These are phyloP conservation scores for Apocheima hispidaria DNA, from an alignment of 2,888 invertebrate genomes.

Conservation along the genomic window DNA sequence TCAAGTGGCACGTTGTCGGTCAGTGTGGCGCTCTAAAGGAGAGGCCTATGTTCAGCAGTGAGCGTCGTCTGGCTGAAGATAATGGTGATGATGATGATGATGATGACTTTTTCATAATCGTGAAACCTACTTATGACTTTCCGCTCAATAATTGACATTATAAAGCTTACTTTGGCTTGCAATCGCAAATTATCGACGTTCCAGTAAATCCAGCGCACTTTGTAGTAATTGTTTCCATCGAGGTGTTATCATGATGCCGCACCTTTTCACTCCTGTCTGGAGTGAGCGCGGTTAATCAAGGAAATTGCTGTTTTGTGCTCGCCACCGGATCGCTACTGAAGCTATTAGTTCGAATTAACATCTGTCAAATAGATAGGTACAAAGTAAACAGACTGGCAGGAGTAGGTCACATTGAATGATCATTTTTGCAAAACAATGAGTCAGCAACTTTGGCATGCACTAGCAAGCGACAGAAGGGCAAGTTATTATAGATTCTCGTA, in stretches of 20 bases:
- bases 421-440: not conserved
- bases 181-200: constrained; percentile 28
- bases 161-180: not conserved
- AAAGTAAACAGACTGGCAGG: constrained; percentile 11
- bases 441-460: not conserved
- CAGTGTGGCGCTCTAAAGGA: too few relatives aligned
- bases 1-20: too few relatives aligned
- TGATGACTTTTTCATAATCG: not conserved
- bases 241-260: constrained; percentile 74
- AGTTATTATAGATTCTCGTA: too few relatives aligned
- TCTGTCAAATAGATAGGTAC: constrained; percentile 61
- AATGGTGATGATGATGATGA: too few relatives aligned
- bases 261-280: constrained; percentile 77
- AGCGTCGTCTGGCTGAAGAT: too few relatives aligned
- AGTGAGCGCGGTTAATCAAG: constrained; percentile 81
- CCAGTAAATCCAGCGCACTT: constrained; percentile 56
- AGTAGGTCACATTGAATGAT: not conserved
- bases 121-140: not conserved
- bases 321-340: constrained; percentile 79
- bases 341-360: constrained; percentile 86
- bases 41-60: too few relatives aligned
- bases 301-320: constrained; percentile 84
- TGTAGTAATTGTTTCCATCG: constrained; percentile 74
- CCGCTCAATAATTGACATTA: not conserved
- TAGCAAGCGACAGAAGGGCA: too few relatives aligned